Conservation (phyloP, 2,888 invertebrate genomes). For the Notocelia uddmanniana region DNA sequence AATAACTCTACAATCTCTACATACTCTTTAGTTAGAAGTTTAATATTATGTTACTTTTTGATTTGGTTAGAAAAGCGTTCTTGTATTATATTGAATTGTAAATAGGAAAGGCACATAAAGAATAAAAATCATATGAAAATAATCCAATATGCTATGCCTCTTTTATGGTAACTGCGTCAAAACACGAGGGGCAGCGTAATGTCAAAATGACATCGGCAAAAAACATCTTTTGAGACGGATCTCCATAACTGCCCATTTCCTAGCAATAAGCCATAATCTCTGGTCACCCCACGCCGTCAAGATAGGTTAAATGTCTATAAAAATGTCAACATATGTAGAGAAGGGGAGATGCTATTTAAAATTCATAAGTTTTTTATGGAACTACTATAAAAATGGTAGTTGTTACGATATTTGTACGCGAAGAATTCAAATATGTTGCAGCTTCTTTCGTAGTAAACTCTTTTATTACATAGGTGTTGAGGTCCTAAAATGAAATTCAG, state of each 20-base stretch:
- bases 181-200: conserved; percentile 18
- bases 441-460: conserved; percentile 9
- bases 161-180: background rate
- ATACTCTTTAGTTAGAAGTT: too few species aligned
- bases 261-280: conserved; percentile 29
- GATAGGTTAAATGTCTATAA: conserved; percentile 32
- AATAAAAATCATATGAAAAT: too few species aligned
- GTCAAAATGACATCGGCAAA: conserved; percentile 6
- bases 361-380: conserved; percentile 43
- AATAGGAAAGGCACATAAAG: too few species aligned
- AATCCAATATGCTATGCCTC: background rate
- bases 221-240: conserved; percentile 19
- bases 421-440: conserved; percentile 15
- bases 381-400: conserved; percentile 23
- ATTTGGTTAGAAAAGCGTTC: too few species aligned
- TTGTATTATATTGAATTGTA: too few species aligned
- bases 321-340: conserved; percentile 24
- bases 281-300: conserved; percentile 33
- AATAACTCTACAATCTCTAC: too few species aligned
- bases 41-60: too few species aligned
- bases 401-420: conserved; percentile 23
- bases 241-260: conserved; percentile 42
- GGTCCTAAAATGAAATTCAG: background rate
- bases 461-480: background rate
- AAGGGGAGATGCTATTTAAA: conserved; percentile 31